Conservation (phyloP, 2,888 invertebrate species). For the Chrysolina americana region DNA sequence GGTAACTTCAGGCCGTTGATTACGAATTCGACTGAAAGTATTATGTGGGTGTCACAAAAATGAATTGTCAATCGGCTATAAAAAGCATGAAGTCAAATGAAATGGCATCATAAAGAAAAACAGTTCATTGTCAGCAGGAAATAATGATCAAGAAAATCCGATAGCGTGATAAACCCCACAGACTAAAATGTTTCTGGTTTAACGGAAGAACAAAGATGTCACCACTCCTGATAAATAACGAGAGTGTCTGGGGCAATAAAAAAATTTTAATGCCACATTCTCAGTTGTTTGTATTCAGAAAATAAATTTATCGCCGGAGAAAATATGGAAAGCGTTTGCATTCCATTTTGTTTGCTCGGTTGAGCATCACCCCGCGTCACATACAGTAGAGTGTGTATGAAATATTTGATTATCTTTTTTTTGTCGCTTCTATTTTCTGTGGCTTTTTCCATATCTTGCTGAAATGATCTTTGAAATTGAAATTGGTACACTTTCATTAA, state of each 20-base stretch:
- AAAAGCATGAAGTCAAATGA: no score
- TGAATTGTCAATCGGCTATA: no score
- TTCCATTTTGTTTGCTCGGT: slow-evolving; percentile 53
- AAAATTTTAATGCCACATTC: slow-evolving; percentile 58
- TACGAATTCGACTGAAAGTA: no score
- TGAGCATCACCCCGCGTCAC: slow-evolving; percentile 51
- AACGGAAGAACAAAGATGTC: slow-evolving; percentile 54
- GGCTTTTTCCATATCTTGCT: slow-evolving; percentile 41
- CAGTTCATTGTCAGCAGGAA: not conserved
- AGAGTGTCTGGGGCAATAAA: slow-evolving; percentile 54
- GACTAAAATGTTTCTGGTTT: slow-evolving; percentile 22
- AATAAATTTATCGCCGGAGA: slow-evolving; percentile 57
- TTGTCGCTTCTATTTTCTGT: slow-evolving; percentile 37
- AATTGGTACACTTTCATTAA: slow-evolving; percentile 25
- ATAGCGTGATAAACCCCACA: not conserved
- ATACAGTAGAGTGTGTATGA: slow-evolving; percentile 53
- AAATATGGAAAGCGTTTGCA: slow-evolving; percentile 56
- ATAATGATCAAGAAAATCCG: not conserved
- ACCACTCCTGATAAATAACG: slow-evolving; percentile 54
- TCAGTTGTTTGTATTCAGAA: slow-evolving; percentile 58
- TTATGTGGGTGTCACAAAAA: no score
- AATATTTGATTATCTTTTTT: slow-evolving; percentile 50
- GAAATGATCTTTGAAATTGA: slow-evolving; percentile 33
- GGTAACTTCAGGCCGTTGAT: no score
- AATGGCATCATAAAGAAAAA: no score